Evolutionary conservation across 2,888 invertebrate genomes (phyloP).

Genomic region (Erebia palarica): DNA sequence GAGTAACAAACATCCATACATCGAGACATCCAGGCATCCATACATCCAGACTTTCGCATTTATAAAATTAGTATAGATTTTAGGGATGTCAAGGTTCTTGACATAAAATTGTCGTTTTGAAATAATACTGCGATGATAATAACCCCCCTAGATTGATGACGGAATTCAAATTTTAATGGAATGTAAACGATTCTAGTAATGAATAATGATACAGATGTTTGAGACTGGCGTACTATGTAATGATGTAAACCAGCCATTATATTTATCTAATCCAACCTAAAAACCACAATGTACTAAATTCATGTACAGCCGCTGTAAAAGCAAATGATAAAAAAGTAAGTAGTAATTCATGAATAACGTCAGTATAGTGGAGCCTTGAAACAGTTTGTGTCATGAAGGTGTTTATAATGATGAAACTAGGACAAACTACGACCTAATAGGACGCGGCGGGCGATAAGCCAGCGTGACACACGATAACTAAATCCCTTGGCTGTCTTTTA

Average conservation of each 20-base stretch:
- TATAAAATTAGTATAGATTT: too few species aligned
- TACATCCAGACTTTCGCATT: too few species aligned
- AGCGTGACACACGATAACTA: not conserved
- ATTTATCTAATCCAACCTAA: not conserved
- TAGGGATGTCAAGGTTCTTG: too few species aligned
- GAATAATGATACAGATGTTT: too few species aligned
- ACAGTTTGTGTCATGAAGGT: not conserved
- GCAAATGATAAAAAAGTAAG: not conserved
- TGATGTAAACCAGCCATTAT: not conserved
- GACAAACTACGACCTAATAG: not conserved
- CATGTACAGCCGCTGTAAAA: not conserved
- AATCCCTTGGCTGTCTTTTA: not conserved
- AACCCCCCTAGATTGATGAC: too few species aligned
- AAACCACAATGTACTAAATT: too few species aligned
- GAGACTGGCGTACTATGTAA: not conserved
- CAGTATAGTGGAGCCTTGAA: conserved; percentile 1
- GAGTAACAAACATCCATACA: too few species aligned
- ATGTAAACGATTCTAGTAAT: too few species aligned
- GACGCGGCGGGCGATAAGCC: not conserved
- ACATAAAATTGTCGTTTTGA: too few species aligned
- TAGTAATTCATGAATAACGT: not conserved
- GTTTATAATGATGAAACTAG: conserved; percentile 1
- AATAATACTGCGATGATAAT: too few species aligned
- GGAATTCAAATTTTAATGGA: too few species aligned
- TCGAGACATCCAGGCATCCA: too few species aligned